Percentiles rank a stretch among this genome's conserved stretches.
Conservation (phyloP, 64 coral and sea anemone species). For the Dendrophyllia cribrosa region DNA sequence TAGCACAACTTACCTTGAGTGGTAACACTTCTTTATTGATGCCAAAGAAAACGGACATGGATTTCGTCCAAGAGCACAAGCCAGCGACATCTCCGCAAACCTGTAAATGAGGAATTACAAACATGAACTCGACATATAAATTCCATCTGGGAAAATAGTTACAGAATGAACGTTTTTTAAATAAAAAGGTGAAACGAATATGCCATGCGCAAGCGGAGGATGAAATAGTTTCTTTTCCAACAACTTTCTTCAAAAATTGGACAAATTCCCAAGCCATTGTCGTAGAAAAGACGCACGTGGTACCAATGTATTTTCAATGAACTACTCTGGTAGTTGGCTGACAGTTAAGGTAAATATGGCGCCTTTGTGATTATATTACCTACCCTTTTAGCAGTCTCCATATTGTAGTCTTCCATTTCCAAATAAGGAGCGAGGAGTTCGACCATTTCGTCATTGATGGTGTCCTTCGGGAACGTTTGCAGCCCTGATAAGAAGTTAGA, state of each 20-base stretch:
- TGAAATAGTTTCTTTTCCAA: no score
- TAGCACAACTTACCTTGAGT: slow-evolving; percentile 76
- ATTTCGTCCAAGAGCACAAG: slow-evolving; percentile 97
- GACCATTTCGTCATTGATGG: slow-evolving; percentile 96
- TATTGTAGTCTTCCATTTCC: slow-evolving; percentile 92
- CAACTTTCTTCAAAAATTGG: no score
- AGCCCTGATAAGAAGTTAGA: slow-evolving; percentile 82
- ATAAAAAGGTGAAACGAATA: no score
- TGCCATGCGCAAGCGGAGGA: no score
- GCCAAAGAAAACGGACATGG: slow-evolving; percentile 98
- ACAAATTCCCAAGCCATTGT: no score
- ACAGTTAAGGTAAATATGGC: no score
- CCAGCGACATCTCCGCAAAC: slow-evolving; percentile 99
- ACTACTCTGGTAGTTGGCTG: neutral
- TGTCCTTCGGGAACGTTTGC: slow-evolving; percentile 88
- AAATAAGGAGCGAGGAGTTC: slow-evolving; percentile 93
- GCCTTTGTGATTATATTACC: neutral
- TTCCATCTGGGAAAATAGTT: neutral
- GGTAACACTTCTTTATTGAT: slow-evolving; percentile 99
- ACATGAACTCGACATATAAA: neutral
- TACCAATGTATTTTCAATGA: no score
- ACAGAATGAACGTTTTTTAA: neutral
- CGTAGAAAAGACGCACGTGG: no score
- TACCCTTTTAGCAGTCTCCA: slow-evolving; percentile 96
- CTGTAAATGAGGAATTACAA: slow-evolving; percentile 9